Evolutionary conservation across 2,797 vertebrate species (phyloP).

Genomic region (Lerista edwardsae): DNA sequence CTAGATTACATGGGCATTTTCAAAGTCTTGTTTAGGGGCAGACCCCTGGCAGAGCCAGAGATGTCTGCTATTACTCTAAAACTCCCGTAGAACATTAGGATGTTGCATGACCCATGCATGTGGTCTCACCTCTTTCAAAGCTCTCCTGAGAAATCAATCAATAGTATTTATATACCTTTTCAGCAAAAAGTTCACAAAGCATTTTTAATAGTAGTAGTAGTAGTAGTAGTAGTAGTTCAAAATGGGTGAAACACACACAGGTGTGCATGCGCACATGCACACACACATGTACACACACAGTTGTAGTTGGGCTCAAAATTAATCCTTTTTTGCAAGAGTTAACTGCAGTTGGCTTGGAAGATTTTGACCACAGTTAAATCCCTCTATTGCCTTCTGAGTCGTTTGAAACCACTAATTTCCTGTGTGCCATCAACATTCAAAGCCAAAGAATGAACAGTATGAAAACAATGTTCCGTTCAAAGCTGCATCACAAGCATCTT

Average conservation of each 20-base stretch:
- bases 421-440: constrained; percentile 58
- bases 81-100: not conserved
- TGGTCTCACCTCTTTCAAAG: not conserved
- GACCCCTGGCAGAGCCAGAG: not conserved
- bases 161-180: too few species aligned
- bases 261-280: too few species aligned
- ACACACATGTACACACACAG: not conserved
- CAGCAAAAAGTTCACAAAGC: too few species aligned
- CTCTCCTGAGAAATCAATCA: not conserved
- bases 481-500: constrained; percentile 55
- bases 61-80: too few species aligned
- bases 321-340: not conserved
- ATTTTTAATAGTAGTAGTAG: too few species aligned
- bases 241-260: too few species aligned
- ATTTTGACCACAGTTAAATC: constrained; percentile 45
- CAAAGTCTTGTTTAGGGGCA: not conserved
- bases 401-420: constrained; percentile 69
- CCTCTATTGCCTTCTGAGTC: constrained; percentile 33
- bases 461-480: constrained; percentile 69
- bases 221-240: too few species aligned
- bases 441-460: constrained; percentile 71
- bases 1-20: not conserved
- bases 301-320: not conserved
- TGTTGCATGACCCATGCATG: not conserved
- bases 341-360: constrained; percentile 34